Base-by-base conservation (phyloP, 35 echinoderm and acorn worm species). In the Strongylocentrotus purpuratus region DNA sequence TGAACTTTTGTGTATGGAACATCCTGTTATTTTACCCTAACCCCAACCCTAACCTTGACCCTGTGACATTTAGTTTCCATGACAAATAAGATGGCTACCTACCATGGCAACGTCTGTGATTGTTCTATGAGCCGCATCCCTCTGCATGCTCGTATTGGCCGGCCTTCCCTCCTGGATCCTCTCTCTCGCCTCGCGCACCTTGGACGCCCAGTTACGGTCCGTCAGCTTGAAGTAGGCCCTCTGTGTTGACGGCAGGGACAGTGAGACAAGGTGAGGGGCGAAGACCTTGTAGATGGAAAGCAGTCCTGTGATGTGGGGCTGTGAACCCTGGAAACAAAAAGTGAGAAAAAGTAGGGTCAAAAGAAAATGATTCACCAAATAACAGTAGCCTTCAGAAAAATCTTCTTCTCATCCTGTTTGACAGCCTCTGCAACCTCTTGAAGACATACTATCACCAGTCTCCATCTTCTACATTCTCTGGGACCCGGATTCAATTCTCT, bases 241-340 rank as follows among this genome's bases (percentile, higher is more conserved):
- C 94, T 97, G 96, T 31, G 96, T 96, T 8, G 95, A 45, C 2
- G 98, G 96, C n/a, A 96, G 85, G 15, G 95, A 94, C 55, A 99
- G 41, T 25, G 96, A 95, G 28, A 99, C 95, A 4, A 97, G 95
- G 46, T 97, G 95, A 4, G 98, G 98, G 13, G 85, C 50, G 46
- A 98, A 99, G 1, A 99, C 90, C 94, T 98, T 99, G 94, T 99
- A 99, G 20, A 99, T 78, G 4, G 96, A 97, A 10, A 99, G 95
- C 14, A 99, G 94, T 48, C 97, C 98, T 25, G 92, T 97, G 31
- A 99, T 95, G 92, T 97, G 95, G 12, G 97, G 46, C 47, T 99
- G 98, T 28, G 94, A 13, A 86, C 98, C 98, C 98, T 99, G 92
- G 15, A 78, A 78, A 28, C 6, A 18, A 78, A 2, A 41, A 41